A percentile compares a stretch with the other conserved stretches of the same genome.
Conservation (phyloP, 2,797 vertebrate genomes). For the Anabacerthia variegaticeps region DNA sequence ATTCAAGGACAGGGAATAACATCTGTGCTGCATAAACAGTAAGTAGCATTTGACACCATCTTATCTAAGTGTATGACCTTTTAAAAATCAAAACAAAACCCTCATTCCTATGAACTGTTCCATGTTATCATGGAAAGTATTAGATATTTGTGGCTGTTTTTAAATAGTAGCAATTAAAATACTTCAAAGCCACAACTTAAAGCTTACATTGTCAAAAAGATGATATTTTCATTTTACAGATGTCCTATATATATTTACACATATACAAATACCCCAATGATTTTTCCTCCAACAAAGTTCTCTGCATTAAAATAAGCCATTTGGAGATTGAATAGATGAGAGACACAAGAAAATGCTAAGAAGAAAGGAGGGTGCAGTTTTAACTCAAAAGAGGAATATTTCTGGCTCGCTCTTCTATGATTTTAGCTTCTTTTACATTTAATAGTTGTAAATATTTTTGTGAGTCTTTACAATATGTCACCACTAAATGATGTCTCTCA, state of each 20-base stretch:
- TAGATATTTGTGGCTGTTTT: not conserved
- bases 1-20: constrained; percentile 45
- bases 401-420: not conserved
- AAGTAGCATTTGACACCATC: constrained; percentile 44
- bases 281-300: not conserved
- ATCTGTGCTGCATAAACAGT: constrained; percentile 48
- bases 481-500: not conserved
- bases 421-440: not conserved
- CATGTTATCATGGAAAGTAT: constrained; percentile 57
- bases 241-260: not conserved
- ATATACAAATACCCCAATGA: not conserved
- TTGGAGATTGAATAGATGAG: not conserved
- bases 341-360: not conserved
- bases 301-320: not conserved
- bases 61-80: constrained; percentile 33
- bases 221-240: not conserved
- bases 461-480: not conserved
- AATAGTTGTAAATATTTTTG: not conserved
- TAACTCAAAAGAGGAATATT: not conserved
- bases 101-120: constrained; percentile 5
- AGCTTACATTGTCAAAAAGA: not conserved
- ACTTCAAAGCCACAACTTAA: not conserved
- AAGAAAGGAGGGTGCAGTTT: not conserved
- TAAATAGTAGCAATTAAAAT: constrained; percentile 17
- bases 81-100: constrained; percentile 29